These are phyloP conservation scores for Gymnosoma rotundatum DNA, from an alignment of 2,888 invertebrate genomes.

Conservation along the genomic window DNA sequence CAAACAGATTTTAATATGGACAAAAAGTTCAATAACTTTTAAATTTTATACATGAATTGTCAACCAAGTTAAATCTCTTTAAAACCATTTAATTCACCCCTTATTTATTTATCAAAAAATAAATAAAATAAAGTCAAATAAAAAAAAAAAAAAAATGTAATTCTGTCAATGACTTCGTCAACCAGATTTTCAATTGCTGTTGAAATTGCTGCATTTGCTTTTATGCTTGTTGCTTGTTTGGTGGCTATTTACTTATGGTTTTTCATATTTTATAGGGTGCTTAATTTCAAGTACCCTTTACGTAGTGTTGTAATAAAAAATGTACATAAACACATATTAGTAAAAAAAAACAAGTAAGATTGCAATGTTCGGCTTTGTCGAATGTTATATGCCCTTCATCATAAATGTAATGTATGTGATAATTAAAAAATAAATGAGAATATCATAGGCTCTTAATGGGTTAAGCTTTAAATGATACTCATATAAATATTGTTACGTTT, in stretches of 20 bases:
- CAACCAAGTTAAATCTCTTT: neutral
- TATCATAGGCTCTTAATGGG: no score
- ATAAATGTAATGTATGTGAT: no score
- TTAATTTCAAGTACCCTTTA: slow-evolving; percentile 71
- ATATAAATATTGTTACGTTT: no score
- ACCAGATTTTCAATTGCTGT: slow-evolving; percentile 64
- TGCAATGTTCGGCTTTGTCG: neutral
- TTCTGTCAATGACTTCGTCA: slow-evolving; percentile 65
- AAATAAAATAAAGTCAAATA: neutral
- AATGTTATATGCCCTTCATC: no score
- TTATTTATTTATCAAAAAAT: neutral
- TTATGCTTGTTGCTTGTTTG: slow-evolving; percentile 65
- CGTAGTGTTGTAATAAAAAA: slow-evolving; percentile 51
- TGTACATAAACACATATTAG: slow-evolving; percentile 14
- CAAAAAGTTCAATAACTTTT: no score
- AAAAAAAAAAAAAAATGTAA: slow-evolving; percentile 33
- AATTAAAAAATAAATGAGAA: no score
- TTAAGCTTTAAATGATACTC: no score
- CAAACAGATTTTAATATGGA: no score
- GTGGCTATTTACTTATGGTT: slow-evolving; percentile 69
- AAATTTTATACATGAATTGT: no score
- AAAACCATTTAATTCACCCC: slow-evolving; percentile 7
- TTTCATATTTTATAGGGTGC: slow-evolving; percentile 72
- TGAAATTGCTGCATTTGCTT: slow-evolving; percentile 32
- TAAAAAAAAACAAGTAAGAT: neutral